These are phyloP conservation scores for Eueremaeus valkanovi DNA, from an alignment of 2,888 invertebrate species.

Conservation along the genomic window DNA sequence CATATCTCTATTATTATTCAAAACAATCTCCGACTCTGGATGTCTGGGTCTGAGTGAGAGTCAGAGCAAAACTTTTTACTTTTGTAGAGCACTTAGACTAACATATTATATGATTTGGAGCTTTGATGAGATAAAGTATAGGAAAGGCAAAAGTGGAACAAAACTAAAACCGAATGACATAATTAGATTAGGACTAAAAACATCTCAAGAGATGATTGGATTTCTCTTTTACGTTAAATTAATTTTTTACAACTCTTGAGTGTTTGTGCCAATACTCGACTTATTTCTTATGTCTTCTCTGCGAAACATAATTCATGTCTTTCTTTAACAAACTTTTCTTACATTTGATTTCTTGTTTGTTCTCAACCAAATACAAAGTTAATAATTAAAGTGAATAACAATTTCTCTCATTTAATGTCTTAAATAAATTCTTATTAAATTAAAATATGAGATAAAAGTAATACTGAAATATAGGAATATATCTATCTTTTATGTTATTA, in stretches of 20 bases:
- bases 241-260: constrained; percentile 19
- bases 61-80: not conserved
- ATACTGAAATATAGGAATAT: not conserved
- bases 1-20: no score
- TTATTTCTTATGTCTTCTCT: not conserved
- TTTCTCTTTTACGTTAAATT: constrained; percentile 29
- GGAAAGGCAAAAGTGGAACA: not conserved
- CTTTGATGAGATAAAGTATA: not conserved
- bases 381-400: no score
- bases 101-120: not conserved
- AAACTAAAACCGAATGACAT: not conserved
- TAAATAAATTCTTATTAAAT: not conserved
- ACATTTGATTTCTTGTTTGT: no score
- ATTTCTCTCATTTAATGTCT: no score
- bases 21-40: not conserved
- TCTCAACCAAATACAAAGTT: no score
- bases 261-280: not conserved
- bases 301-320: not conserved
- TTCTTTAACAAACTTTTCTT: not conserved
- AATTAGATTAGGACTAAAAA: constrained; percentile 4
- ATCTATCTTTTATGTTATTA: not conserved
- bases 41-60: no score
- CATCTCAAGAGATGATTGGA: constrained; percentile 10
- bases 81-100: not conserved
- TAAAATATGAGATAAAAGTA: not conserved